Base-by-base conservation (phyloP, 2,113 vertebrate genomes). In the Pantherophis guttatus region DNA sequence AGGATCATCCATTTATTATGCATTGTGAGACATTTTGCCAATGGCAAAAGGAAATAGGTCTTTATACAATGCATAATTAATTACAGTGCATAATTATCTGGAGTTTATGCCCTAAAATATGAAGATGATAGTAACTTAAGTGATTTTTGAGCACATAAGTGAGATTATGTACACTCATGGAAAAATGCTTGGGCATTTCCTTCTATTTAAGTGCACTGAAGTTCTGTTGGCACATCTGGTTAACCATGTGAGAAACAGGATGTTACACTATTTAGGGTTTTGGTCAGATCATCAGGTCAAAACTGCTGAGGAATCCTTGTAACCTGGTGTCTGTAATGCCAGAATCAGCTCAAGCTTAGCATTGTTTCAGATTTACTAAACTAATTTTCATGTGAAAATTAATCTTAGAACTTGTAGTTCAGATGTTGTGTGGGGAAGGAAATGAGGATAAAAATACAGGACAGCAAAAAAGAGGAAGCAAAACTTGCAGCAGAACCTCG, bases 291-390 rank as follows among this genome's bases (percentile, higher is more conserved):
- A 81, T 39, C 33, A 81, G 33, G 15, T 81, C 33, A 81, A 29
- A 87, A 50, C 86, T 87, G 21, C 86, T 52, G 50, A 87, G 24
- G 48, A 53, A 50, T 86, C 13, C 81, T 24, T 29, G 3, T 55
- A 86, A 52, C 10, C 55, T 92, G 44, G 44, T 57, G 59, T 2
- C 55, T 19, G 8, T 17, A 62, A 59, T 19, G 24, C 85, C 26
- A n/a, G 91, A 86, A 87, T 92, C 91, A 92, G 39, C 48, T 48
- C n/a, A 23, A 91, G 24, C 33, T n/a, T 62, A 92, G 44, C n/a
- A 33, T 65, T 59, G 39, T 87, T 92, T 92, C 85, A 65, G 57
- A 87, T 62, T 92, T 87, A 92, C 39, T 92, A 48, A 52, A 13
- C 55, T 50, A 52, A 13, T 87, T 62, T 87, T 92, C 85, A 87